Base-by-base conservation (phyloP, 2,888 invertebrate species). In the Drosophila eohydei region DNA sequence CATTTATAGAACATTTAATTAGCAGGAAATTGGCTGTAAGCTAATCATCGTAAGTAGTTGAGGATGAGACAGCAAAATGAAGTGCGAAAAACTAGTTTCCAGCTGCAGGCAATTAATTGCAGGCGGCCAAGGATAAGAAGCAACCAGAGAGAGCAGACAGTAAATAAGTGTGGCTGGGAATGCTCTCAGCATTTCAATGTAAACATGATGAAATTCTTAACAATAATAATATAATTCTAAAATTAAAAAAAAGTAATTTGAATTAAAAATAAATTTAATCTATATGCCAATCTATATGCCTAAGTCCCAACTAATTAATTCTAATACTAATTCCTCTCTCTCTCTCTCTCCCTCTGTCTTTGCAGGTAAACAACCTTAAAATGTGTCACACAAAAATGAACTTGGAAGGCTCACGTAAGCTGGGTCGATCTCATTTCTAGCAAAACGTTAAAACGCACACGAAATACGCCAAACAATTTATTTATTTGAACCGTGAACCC, bases 351-450 rank as follows among this genome's bases (percentile, higher is more conserved):
- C 38, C 14, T n/a, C 1, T 52, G 9, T 61, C 21, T 40, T 41
- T 77, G 8, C 74, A 80, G 80, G 80, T 80, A 80, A 80, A 44
- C 55, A 67, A 68, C 38, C 32, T 9, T 28, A 55, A 63, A 64
- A 30, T 48, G 46, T 71, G 56, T 64, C 52, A 34, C 21, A 43
- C 55, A 52, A 63, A 46, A 71, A 46, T 74, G 51, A 74, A 74
- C 60, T 69, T 52, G 54, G 50, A 54, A 51, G 46, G 40, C 56
- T 32, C 61, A 78, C 56, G 61, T 65, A 48, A 58, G 63, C 44
- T 30, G 9, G 34, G 14, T 3, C 56, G 21, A 52, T 41, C 32
- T 38, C 58, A 70, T 43, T 44, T 14, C 46, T n/a, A 36, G 7
- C 34, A 28, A 57, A 26, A 1, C 16, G 34, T 32, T 6, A 21